Evolutionary conservation across 2,113 vertebrate species (phyloP).

Genomic region (Phoxinus phoxinus): DNA sequence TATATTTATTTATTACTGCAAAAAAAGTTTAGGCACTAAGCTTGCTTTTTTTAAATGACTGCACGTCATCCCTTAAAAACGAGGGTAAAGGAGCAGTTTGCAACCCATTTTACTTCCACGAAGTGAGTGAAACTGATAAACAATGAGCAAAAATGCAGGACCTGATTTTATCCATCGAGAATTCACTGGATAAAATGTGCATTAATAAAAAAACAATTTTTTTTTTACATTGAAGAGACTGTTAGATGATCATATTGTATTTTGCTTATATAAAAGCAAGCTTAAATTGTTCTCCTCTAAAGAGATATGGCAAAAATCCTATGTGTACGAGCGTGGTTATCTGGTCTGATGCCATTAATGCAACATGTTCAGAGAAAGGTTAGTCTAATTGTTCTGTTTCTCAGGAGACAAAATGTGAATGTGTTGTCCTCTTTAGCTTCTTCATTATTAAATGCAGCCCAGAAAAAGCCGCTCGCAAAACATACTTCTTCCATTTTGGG

Average conservation of each 20-base stretch:
- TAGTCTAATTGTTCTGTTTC: constrained; percentile 80
- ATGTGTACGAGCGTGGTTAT: constrained; percentile 70
- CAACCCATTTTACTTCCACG: neutral
- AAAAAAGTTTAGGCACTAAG: neutral
- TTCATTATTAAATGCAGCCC: constrained; percentile 92
- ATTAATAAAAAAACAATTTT: neutral
- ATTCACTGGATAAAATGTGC: neutral
- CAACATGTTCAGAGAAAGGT: constrained; percentile 69
- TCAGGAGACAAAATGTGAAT: constrained; percentile 57
- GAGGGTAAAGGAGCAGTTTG: neutral
- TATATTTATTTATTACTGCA: neutral
- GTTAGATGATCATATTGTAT: neutral
- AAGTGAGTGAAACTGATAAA: neutral
- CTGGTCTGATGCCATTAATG: constrained; percentile 23
- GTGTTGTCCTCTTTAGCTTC: constrained; percentile 67
- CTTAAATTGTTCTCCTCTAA: neutral
- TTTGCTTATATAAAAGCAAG: neutral
- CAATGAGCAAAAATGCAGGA: neutral
- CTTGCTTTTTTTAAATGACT: neutral
- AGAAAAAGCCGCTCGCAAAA: constrained; percentile 84
- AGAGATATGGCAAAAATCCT: neutral
- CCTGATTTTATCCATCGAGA: neutral
- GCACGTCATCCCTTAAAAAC: neutral
- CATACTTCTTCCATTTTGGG: constrained; percentile 94
- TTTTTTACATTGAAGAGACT: neutral